Conservation (phyloP, 2,888 invertebrate genomes). For the Callosobruchus maculatus region DNA sequence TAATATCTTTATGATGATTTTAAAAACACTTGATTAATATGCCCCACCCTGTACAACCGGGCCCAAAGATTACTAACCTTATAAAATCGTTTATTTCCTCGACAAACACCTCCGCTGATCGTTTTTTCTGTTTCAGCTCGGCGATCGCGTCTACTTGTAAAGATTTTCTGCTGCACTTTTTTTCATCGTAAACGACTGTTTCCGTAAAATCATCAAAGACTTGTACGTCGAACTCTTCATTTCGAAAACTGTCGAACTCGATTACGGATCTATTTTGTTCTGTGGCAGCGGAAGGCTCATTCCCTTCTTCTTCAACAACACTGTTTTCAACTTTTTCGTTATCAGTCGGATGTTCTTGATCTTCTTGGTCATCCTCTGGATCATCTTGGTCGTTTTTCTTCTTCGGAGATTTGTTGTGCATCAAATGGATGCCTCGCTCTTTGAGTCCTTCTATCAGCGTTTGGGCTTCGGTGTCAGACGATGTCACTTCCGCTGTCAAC, state of each 20-base stretch:
- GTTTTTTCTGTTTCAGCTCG: not conserved
- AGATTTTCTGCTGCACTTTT: not conserved
- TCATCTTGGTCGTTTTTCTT: conserved; percentile 13
- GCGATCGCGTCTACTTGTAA: not conserved
- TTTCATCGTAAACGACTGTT: not conserved
- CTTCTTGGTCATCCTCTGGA: not conserved
- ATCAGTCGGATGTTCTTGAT: not conserved
- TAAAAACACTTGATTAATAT: too few relatives aligned
- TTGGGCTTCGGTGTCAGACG: conserved; percentile 32
- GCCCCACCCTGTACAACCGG: too few relatives aligned
- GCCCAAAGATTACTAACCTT: not conserved
- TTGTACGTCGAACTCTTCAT: not conserved
- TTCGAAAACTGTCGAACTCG: not conserved
- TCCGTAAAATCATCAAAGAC: conserved; percentile 6
- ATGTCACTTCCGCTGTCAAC: conserved; percentile 7
- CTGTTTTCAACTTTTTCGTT: not conserved
- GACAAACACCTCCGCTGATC: not conserved
- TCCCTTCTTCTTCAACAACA: not conserved
- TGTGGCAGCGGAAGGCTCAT: not conserved
- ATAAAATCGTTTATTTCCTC: not conserved
- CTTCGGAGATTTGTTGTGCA: conserved; percentile 35
- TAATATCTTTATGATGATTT: too few relatives aligned
- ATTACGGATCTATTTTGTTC: not conserved
- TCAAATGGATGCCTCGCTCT: conserved; percentile 42
- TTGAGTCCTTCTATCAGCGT: conserved; percentile 38